Base-by-base conservation (phyloP, 35 echinoderm and acorn worm genomes). In the Lytechinus variegatus region DNA sequence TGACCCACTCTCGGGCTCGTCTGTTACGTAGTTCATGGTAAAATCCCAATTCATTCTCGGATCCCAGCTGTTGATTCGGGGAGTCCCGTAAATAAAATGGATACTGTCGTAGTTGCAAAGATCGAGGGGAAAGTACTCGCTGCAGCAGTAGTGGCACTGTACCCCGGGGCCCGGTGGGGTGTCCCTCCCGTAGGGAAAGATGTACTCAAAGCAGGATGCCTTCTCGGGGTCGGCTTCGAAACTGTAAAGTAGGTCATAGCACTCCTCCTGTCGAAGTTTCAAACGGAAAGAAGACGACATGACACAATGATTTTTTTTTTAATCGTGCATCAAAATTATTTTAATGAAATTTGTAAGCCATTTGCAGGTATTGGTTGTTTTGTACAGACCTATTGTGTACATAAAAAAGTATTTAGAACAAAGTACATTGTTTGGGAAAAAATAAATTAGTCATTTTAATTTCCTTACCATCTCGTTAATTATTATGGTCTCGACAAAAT, bases 21-120 rank as follows among this genome's bases (percentile, higher is more conserved):
- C 66, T 9, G 95, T 91, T 14, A 58, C 87, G 13, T 92, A 53
- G 89, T 96, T 89, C 87, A 66, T 91, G 52, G 87, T 8, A 4
- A 93, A 10, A 57, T 93, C 92, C 92, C 92, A 93, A 27, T 93
- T 93, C 92, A 93, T 93, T 57, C 92, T 54, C 8, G 95, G 95
- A 53, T 96, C 95, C 95, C 95, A 96, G 95, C 91, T 96, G 95
- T 96, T 96, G 89, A 86, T 28, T 8, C 58, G 27, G 14, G 95
- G 95, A 8, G 91, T 27, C 51, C 60, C 53, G 53, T 92, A 66
- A 4, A 92, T 60, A 4, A 53, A 33, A 54, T 53, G 55, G 16
- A 89, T 61, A 54, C 27, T 54, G 88, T 55, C 28, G 27, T 66
- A 24, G 89, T 96, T 96, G 89, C 95, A 92, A 9, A 61, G 24